Percentiles rank a stretch among this genome's conserved stretches.
phyloP scores from a whole-genome alignment of 2,888 invertebrate genomes.

The Acronicta leporina region DNA sequence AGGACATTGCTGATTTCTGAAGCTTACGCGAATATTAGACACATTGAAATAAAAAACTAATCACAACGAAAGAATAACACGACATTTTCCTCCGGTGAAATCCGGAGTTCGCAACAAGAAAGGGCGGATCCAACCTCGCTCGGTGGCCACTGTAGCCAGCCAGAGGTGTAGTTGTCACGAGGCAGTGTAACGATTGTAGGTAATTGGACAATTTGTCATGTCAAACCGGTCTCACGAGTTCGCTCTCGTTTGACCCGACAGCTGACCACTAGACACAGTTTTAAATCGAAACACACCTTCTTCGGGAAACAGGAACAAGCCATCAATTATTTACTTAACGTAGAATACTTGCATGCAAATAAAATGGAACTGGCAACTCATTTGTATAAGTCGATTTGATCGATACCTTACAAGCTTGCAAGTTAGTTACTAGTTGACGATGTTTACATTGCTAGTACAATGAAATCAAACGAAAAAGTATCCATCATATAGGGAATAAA shows the following conservation, averaged over 20 bases:
- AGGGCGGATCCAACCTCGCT: conserved; percentile 33
- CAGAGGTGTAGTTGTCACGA: conserved; percentile 62
- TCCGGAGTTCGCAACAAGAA: conserved; percentile 27
- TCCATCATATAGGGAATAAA: no score
- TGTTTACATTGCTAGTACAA: not conserved
- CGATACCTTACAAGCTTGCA: conserved; percentile 11
- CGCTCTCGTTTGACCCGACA: conserved; percentile 50
- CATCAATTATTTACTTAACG: conserved; percentile 39
- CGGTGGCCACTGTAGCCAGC: conserved; percentile 12
- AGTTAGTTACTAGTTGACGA: conserved; percentile 1
- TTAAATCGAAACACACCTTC: conserved; percentile 31
- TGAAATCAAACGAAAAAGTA: conserved; percentile 1
- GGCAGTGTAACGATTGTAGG: conserved; percentile 66
- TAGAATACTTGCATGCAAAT: conserved; percentile 28
- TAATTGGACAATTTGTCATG: conserved; percentile 77
- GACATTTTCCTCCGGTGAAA: conserved; percentile 9
- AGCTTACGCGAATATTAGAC: no score
- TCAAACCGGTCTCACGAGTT: conserved; percentile 58
- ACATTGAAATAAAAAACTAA: no score
- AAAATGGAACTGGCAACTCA: conserved; percentile 22
- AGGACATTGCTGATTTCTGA: no score
- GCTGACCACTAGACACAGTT: conserved; percentile 43
- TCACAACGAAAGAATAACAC: no score
- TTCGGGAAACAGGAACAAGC: conserved; percentile 18
- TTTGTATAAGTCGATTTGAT: conserved; percentile 19